phyloP scores from a whole-genome alignment of 2,888 invertebrate genomes.

The Caenorhabditis sulstoni region DNA sequence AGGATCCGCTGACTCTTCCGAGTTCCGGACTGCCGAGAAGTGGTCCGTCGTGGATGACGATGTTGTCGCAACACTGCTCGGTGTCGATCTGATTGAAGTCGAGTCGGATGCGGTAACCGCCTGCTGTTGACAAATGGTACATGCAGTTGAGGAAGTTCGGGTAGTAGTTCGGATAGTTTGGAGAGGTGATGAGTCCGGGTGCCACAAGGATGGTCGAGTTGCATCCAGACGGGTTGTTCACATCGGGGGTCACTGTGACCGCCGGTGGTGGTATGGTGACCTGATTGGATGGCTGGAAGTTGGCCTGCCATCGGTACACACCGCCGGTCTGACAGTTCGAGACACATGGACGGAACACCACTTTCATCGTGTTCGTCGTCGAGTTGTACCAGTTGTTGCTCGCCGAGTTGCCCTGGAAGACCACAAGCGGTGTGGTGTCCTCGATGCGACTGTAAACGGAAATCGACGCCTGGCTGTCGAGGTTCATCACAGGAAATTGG shows the following conservation, averaged over 20 bases:
- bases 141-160: slow-evolving; percentile 52
- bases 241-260: slow-evolving; percentile 51
- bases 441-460: slow-evolving; percentile 47
- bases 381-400: slow-evolving; percentile 53
- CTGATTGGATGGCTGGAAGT: slow-evolving; percentile 47
- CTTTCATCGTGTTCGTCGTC: slow-evolving; percentile 51
- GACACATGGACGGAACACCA: slow-evolving; percentile 51
- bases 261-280: slow-evolving; percentile 27
- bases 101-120: slow-evolving; percentile 40
- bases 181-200: slow-evolving; percentile 54
- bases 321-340: slow-evolving; percentile 22
- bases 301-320: slow-evolving; percentile 43
- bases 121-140: slow-evolving; percentile 44
- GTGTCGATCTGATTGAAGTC: slow-evolving; percentile 42
- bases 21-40: slow-evolving; percentile 31
- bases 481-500: slow-evolving; percentile 47
- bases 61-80: slow-evolving; percentile 59
- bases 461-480: slow-evolving; percentile 39
- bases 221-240: slow-evolving; percentile 52
- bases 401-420: slow-evolving; percentile 28
- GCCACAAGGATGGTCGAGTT: slow-evolving; percentile 39
- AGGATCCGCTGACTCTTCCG: slow-evolving; percentile 45
- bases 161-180: slow-evolving; percentile 51
- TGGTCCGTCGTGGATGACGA: slow-evolving; percentile 51
- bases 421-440: slow-evolving; percentile 43